Base-by-base conservation (phyloP, 1,140 invertebrate species). In the Sesamia nonagrioides region DNA sequence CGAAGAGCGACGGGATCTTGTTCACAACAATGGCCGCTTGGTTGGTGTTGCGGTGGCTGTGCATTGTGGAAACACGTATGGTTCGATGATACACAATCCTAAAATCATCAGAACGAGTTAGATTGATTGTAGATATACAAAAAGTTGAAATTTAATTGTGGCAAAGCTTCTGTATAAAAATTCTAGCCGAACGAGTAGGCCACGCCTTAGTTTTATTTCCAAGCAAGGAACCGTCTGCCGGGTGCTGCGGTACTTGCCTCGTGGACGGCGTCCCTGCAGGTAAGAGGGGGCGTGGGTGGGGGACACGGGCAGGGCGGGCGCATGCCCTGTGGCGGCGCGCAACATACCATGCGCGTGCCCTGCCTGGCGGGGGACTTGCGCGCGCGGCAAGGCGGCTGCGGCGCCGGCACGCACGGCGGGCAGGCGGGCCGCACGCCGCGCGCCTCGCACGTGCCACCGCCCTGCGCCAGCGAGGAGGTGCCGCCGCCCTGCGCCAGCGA, bases 291-390 rank as follows among this genome's bases (percentile, higher is more conserved):
- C 8, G 63, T 3, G n/a, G 17, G 40, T 4, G 8, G 13, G 61
- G 45, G 37, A 60, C 56, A 60, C 76, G 77, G 0, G 63, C 63
- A 66, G n/a, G 63, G 63, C 9, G 63, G 63, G 17, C 40, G 63
- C 40, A 7, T 2, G 40, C 40, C 40, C 3, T 13, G 35, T 66
- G 73, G 77, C 77, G 52, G 78, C 80, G 33, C 52, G 68, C 18
- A 78, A 68, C 33, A 66, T 18, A 45, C 17, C 27, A 42, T 79
- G 78, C 13, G 81, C 78, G 5, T 52, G 78, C 13, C 80, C 21
- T 56, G 58, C 1, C 68, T 58, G 56, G 68, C 52, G 77, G 50
- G 69, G 42, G 35, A 52, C 6, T 33, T 37, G 69, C 68, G 68
- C 60, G 35, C 35, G 60, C 60, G 15, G 78, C 71, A 1, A 66